These are phyloP conservation scores for Mamestra brassicae DNA, from an alignment of 2,888 invertebrate genomes.

Conservation along the genomic window DNA sequence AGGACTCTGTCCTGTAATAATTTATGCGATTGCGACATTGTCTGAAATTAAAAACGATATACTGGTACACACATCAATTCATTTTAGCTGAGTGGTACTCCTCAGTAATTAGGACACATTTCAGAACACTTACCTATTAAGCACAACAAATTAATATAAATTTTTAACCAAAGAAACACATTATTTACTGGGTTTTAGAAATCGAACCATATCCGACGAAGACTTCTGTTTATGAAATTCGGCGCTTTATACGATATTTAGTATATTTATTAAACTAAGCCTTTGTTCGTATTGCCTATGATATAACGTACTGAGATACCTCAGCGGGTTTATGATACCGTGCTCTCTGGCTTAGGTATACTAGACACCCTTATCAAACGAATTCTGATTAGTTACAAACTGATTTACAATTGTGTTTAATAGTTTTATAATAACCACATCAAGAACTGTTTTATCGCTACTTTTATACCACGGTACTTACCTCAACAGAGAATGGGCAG, in stretches of 20 bases:
- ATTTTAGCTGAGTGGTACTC: not conserved
- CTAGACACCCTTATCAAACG: not conserved
- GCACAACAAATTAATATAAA: too few relatives aligned
- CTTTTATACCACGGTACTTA: not conserved
- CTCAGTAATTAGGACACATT: too few relatives aligned
- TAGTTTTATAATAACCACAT: not conserved
- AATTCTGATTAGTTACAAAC: not conserved
- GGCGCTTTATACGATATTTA: not conserved
- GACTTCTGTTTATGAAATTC: not conserved
- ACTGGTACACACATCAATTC: not conserved
- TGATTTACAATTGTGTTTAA: not conserved
- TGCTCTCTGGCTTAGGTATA: not conserved
- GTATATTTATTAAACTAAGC: not conserved
- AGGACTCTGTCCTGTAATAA: not conserved
- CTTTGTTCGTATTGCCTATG: not conserved
- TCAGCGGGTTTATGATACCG: not conserved
- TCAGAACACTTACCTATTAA: too few relatives aligned
- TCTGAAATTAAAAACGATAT: slow-evolving; percentile 16
- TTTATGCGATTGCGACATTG: not conserved
- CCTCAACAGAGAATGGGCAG: too few relatives aligned
- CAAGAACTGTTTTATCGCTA: not conserved
- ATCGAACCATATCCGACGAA: not conserved
- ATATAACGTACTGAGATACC: not conserved
- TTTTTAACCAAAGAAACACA: not conserved
- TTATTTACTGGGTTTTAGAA: not conserved